Conservation (phyloP, 2,888 invertebrate species). For the Cryptus viduatorius region DNA sequence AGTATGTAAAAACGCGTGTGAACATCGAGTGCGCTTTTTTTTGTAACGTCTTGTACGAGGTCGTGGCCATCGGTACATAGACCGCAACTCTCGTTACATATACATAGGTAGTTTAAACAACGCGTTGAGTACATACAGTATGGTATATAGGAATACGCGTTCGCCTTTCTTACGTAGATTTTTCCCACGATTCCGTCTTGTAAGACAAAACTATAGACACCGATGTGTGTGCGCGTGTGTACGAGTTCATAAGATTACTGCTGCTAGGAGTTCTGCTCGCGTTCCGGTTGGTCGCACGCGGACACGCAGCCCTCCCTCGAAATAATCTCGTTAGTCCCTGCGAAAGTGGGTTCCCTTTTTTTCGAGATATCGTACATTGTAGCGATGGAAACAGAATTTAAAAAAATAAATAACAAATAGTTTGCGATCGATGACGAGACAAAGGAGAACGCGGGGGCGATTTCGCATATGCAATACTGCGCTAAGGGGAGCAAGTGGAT, state of each 20-base stretch:
- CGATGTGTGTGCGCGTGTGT: background rate
- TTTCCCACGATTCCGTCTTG: slow-evolving; percentile 65
- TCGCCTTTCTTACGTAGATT: slow-evolving; percentile 61
- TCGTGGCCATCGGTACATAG: slow-evolving; percentile 59
- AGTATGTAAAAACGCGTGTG: slow-evolving; percentile 42
- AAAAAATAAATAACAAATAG: background rate
- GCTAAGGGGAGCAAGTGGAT: too few relatives aligned
- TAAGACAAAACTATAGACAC: slow-evolving; percentile 37
- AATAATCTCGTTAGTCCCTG: slow-evolving; percentile 49
- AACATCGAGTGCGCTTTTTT: slow-evolving; percentile 45
- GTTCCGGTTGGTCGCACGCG: slow-evolving; percentile 65
- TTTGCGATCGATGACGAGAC: slow-evolving; percentile 30
- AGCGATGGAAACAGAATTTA: background rate
- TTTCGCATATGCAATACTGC: background rate
- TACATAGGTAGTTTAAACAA: slow-evolving; percentile 35
- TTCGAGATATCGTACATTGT: background rate
- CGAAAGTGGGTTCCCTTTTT: slow-evolving; percentile 52
- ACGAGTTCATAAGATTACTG: background rate
- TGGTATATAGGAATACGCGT: slow-evolving; percentile 2
- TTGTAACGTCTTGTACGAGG: slow-evolving; percentile 53
- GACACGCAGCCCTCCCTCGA: slow-evolving; percentile 34
- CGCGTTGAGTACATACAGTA: slow-evolving; percentile 3
- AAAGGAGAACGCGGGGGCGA: slow-evolving; percentile 35
- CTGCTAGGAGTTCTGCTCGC: slow-evolving; percentile 44
- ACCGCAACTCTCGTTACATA: slow-evolving; percentile 45